Evolutionary conservation across 2,113 vertebrate genomes (phyloP).

Genomic region (Pachyramphus minor): DNA sequence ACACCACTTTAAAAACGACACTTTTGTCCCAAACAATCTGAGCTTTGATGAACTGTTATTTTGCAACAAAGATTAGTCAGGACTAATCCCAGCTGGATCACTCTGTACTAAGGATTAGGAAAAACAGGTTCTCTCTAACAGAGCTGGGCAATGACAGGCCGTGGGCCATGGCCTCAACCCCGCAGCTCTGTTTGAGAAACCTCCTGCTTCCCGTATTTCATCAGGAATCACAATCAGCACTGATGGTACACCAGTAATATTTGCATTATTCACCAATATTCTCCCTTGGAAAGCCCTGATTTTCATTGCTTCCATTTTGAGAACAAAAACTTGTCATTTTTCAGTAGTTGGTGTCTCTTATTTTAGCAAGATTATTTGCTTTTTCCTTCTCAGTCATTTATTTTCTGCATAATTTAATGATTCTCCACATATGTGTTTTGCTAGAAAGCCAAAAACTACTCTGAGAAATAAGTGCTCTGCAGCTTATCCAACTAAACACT

Average conservation of each 20-base stretch:
- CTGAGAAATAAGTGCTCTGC: background rate
- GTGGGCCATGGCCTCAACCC: background rate
- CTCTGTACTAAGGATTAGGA: background rate
- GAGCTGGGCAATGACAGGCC: background rate
- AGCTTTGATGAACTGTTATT: background rate
- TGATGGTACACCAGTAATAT: background rate
- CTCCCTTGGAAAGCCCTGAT: background rate
- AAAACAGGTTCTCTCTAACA: background rate
- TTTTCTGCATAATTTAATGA: background rate
- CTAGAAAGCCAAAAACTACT: background rate
- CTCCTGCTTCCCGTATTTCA: background rate
- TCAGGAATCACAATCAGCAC: background rate
- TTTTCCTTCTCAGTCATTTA: background rate
- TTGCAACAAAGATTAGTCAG: background rate
- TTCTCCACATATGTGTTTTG: background rate
- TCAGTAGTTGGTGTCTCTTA: background rate
- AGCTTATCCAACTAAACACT: background rate
- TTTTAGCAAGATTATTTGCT: background rate
- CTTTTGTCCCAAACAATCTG: background rate
- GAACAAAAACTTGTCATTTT: background rate
- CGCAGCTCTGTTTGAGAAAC: background rate
- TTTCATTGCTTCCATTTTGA: background rate
- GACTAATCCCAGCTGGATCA: background rate
- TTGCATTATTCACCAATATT: background rate
- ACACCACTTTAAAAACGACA: fast-evolving